phyloP scores from a whole-genome alignment of 2,113 vertebrate genomes.

The Pelobates fuscus region DNA sequence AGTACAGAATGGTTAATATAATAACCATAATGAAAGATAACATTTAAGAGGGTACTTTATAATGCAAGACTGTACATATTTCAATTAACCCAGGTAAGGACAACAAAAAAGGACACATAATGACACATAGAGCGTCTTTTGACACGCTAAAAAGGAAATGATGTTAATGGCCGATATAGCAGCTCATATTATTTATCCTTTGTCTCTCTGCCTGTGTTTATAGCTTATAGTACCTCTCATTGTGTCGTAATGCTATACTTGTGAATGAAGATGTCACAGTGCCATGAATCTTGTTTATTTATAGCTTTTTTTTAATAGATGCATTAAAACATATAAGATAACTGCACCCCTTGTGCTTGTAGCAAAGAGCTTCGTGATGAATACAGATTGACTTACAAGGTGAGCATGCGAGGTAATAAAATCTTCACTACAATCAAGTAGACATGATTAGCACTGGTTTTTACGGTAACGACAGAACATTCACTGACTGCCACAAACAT shows the following conservation, averaged over 20 bases:
- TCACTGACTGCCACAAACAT: too few species aligned
- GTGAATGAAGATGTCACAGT: constrained; percentile 23
- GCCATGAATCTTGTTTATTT: constrained; percentile 35
- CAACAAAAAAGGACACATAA: too few species aligned
- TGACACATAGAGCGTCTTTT: too few species aligned
- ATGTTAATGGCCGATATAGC: too few species aligned
- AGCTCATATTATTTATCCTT: too few species aligned
- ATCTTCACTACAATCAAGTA: constrained; percentile 13
- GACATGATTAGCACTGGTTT: constrained; percentile 15
- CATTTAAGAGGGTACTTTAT: too few species aligned
- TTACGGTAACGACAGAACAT: too few species aligned
- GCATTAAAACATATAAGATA: constrained; percentile 39
- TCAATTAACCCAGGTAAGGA: too few species aligned
- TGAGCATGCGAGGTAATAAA: constrained; percentile 33
- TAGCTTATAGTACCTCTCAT: constrained; percentile 22
- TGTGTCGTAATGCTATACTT: constrained; percentile 28
- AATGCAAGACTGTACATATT: too few species aligned
- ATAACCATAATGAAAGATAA: too few species aligned
- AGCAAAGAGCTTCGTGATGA: neutral
- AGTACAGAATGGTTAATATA: too few species aligned
- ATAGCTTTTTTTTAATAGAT: constrained; percentile 33
- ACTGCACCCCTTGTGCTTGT: constrained; percentile 4
- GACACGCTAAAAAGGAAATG: too few species aligned
- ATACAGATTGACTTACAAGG: constrained; percentile 24
- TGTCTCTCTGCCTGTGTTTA: constrained; percentile 12